Base-by-base conservation (phyloP, 2,888 invertebrate species). In the Perithous albicinctus region DNA sequence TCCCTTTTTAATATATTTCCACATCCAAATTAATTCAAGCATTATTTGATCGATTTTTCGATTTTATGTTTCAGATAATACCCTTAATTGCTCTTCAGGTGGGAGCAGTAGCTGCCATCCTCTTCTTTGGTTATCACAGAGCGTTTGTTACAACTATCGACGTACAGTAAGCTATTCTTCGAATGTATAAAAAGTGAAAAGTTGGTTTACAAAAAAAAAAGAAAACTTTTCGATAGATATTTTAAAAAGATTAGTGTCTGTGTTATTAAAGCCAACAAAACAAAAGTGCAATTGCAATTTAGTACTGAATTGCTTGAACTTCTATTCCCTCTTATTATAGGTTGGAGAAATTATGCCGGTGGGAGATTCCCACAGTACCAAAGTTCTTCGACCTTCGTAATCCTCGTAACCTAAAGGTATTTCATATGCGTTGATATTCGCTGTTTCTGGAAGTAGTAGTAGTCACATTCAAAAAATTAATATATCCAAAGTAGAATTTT, bases 371-470 rank as follows among this genome's bases (percentile, higher is more conserved):
- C 0, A 79, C 88, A 12, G 72, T 73, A 32, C 88, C 89, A 63
- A 70, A 76, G 66, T 91, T 90, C 82, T 87, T 91, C 87, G 93
- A 93, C 84, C 89, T 93, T 46, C 90, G 93, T 72, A 90, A 93
- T 26, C 94, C 94, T 23, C 90, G 92, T 15, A 74, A 70, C 67
- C 87, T 93, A 29, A 94, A 93, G 93, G 93, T 93, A 87, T 90
- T 90, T 87, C 82, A 48, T 20, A 43, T 12, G 43, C 43, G n/a
- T 46, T 38, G 10, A 3, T 38, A 38, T 12, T 38, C 38, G 12
- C 1, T 38, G 3, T 38, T 12, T 6, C 35, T 10, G 12, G 12
- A 6, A 1, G 38, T n/a, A n/a, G n/a, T n/a, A n/a, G n/a, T n/a
- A n/a, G n/a, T n/a, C n/a, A n/a, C n/a, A n/a, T n/a, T n/a, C n/a